Evolutionary conservation across 2,113 vertebrate species (phyloP).

Genomic region (Cottus gobio): DNA sequence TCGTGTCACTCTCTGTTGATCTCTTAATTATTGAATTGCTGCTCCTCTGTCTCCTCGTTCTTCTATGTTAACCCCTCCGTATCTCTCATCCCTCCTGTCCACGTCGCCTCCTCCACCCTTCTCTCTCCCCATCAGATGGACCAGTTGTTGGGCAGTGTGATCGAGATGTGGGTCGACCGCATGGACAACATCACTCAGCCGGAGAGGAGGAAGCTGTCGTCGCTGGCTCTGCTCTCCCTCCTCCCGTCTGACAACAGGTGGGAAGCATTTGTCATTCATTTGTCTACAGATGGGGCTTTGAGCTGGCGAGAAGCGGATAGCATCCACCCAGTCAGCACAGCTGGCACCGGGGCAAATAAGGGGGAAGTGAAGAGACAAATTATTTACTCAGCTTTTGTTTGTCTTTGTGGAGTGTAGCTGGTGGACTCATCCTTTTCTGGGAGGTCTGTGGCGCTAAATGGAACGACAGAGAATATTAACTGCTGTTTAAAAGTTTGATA

Average conservation of each 20-base stretch:
- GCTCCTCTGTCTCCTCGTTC: not conserved
- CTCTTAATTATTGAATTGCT: not conserved
- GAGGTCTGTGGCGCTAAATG: not conserved
- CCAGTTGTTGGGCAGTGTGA: conserved; percentile 91
- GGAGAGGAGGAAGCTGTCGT: conserved; percentile 96
- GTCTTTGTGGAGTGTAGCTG: conserved; percentile 3
- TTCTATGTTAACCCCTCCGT: not conserved
- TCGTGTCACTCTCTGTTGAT: not conserved
- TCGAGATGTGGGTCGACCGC: conserved; percentile 99
- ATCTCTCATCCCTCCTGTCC: not conserved
- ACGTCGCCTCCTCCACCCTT: not conserved
- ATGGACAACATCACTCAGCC: conserved; percentile 99
- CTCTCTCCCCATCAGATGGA: conserved; percentile 83
- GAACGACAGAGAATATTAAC: not conserved
- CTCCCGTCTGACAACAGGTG: conserved; percentile 93
- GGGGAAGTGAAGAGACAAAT: conserved; percentile 17
- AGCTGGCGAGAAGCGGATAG: not conserved
- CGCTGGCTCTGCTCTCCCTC: conserved; percentile 93
- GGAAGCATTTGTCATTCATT: conserved; percentile 44
- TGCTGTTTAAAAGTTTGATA: not conserved
- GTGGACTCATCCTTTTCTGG: not conserved
- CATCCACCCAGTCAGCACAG: conserved; percentile 3
- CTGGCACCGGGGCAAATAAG: conserved; percentile 14
- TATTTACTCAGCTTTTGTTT: conserved; percentile 6
- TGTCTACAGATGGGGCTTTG: conserved; percentile 30